phyloP scores from a whole-genome alignment of 2,113 vertebrate species.

The Anoura caudifer region DNA sequence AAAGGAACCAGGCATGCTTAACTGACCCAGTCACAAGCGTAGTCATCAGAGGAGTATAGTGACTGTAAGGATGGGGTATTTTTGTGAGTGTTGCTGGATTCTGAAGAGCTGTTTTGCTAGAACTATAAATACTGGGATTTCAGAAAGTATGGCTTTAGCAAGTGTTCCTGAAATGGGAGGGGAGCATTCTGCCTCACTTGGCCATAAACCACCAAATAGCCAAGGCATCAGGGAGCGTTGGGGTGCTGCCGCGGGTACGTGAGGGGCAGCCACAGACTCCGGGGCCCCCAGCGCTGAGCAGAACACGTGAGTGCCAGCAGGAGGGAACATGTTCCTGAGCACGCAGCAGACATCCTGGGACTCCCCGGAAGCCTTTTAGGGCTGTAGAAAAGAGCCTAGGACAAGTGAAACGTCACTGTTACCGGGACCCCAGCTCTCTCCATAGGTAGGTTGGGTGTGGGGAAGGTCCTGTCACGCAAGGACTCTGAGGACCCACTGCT shows the following conservation, averaged over 20 bases:
- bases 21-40: background rate
- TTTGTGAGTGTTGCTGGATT: background rate
- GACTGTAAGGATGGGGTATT: background rate
- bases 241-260: background rate
- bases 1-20: background rate
- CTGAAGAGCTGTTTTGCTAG: background rate
- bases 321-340: background rate
- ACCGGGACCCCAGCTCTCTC: too few species aligned
- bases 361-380: background rate
- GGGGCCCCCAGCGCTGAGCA: background rate
- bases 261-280: background rate
- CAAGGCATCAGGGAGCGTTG: fast-evolving
- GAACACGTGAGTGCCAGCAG: background rate
- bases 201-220: background rate
- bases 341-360: fast-evolving
- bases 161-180: background rate
- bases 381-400: background rate
- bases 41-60: background rate
- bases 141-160: background rate
- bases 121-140: background rate
- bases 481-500: background rate
- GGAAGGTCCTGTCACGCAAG: fast-evolving
- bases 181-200: background rate
- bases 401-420: fast-evolving
- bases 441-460: background rate